Percentiles rank a stretch among this genome's conserved stretches.
These are phyloP conservation scores for Dicaeum eximium DNA, from an alignment of 2,113 vertebrate species.

Conservation along the genomic window DNA sequence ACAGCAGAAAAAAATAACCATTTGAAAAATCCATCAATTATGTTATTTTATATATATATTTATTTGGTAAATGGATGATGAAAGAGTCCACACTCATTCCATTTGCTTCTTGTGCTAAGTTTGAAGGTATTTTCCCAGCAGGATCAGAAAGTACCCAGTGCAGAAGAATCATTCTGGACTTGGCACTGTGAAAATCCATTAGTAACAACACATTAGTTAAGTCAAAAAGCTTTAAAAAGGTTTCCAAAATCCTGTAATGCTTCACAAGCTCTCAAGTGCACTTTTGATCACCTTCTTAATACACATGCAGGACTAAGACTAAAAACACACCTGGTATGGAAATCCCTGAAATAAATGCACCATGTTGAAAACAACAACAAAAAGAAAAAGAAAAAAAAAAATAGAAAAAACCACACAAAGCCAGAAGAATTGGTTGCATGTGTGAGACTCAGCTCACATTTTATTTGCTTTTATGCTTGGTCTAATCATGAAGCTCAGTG, in stretches of 20 bases:
- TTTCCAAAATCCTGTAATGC: neutral
- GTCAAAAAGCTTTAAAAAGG: neutral
- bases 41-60: neutral
- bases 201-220: neutral
- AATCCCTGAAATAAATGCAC: neutral
- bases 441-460: neutral
- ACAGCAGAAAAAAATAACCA: neutral
- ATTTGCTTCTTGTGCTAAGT: neutral
- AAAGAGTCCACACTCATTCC: neutral
- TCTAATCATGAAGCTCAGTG: conserved; percentile 2
- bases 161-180: neutral
- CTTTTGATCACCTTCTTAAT: neutral
- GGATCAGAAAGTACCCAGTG: neutral
- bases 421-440: neutral
- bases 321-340: neutral
- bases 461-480: neutral
- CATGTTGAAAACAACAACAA: neutral
- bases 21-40: neutral
- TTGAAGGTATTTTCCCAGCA: neutral
- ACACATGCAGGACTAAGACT: accelerated
- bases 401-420: neutral
- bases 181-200: neutral
- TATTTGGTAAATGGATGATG: neutral
- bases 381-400: neutral
- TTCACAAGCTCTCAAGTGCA: neutral